Evolutionary conservation across 2,888 invertebrate species (phyloP), one percentile per base, ranked within the genome.

Genomic region (Cylindroiulus punctatus): DNA sequence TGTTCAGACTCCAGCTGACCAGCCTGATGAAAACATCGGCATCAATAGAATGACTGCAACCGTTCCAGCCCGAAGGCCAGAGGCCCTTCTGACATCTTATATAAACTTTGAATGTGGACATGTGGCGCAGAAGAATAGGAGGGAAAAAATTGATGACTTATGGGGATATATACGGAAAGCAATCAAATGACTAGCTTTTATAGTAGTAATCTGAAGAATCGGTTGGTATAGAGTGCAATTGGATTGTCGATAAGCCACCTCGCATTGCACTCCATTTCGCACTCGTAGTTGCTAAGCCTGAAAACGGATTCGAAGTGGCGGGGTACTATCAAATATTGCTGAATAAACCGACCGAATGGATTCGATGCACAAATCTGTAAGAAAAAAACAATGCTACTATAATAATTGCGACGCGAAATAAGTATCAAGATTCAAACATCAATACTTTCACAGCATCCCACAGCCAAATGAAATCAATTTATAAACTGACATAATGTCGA

Each of bases 141-240:
- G n/a, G 30, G 26, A 76, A 52, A 76, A 76, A 65, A 65, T 32
- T 76, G 65, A 65, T 65, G 76, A 76, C 76, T 76, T 26, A 76
- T 76, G 76, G 76, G 76, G 2, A 17, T 30, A 30, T 76, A 30
- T 30, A 32, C n/a, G 26, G 76, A 76, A 76, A 76, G 76, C 76
- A 76, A 76, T 76, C 76, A 76, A 76, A 76, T 76, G 76, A 76
- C 76, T 76, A 65, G 76, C 76, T 76, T 76, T 76, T 76, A 76
- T 76, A 32, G 76, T 76, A 32, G 76, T 32, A 32, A 76, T 76
- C 76, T 26, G 30, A 30, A 14, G 30, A 76, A 76, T 76, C 76
- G 76, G 76, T 76, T 30, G 26, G 76, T 32, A 32, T 76, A 76
- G 76, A 17, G 76, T 30, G 76, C 76, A 76, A 76, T 76, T 76